Evolutionary conservation across 2,888 invertebrate species (phyloP).

Genomic region (Scaptomyza cyrtandrae): DNA sequence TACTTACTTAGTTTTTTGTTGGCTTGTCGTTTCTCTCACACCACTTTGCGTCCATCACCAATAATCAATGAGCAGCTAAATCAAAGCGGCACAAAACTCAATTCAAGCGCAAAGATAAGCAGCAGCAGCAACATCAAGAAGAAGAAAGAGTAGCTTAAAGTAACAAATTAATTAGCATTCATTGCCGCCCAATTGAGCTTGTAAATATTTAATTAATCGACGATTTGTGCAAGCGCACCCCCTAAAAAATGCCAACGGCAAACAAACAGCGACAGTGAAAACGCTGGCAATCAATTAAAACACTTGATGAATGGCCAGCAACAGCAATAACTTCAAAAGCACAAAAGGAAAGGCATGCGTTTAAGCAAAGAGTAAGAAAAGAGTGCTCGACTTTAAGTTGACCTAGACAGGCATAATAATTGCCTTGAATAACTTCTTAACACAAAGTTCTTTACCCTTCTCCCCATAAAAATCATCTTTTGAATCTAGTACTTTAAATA

Average conservation of each 20-base stretch:
- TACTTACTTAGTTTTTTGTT: constrained; percentile 6
- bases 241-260: constrained; percentile 33
- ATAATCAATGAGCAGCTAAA: constrained; percentile 56
- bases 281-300: constrained; percentile 63
- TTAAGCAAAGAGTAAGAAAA: background rate
- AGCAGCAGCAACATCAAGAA: constrained; percentile 16
- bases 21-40: background rate
- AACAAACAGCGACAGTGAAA: constrained; percentile 22
- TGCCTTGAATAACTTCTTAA: no score
- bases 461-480: no score
- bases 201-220: constrained; percentile 79
- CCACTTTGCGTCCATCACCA: constrained; percentile 30
- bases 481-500: background rate
- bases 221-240: constrained; percentile 52
- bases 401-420: no score
- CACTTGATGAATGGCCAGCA: constrained; percentile 53
- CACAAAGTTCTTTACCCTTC: no score
- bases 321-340: constrained; percentile 7
- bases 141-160: constrained; percentile 43
- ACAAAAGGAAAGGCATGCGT: background rate
- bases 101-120: constrained; percentile 69
- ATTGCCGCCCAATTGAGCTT: constrained; percentile 76
- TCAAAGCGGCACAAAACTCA: constrained; percentile 27
- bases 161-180: constrained; percentile 75
- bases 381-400: no score